Evolutionary conservation across 1,140 invertebrate genomes (phyloP).

Genomic region (Oreohelix idahoensis): DNA sequence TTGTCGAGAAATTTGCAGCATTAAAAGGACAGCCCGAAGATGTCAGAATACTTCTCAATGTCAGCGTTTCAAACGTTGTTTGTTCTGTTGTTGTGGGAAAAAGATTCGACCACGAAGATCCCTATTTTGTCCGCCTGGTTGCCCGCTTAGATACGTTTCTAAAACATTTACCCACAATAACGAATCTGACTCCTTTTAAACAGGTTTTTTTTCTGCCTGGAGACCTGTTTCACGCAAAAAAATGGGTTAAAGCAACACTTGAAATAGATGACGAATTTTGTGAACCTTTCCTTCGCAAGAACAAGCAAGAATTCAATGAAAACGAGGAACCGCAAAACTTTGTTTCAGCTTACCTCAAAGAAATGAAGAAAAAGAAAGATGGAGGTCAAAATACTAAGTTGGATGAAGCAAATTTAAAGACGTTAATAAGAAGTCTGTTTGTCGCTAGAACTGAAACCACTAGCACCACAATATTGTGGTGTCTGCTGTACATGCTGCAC

Average conservation of each 20-base stretch:
- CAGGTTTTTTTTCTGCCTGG: background rate
- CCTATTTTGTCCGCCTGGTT: background rate
- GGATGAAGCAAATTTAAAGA: constrained; percentile 22
- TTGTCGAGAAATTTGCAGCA: background rate
- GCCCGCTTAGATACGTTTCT: background rate
- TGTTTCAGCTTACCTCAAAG: background rate
- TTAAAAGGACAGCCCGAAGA: background rate
- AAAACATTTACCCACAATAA: background rate
- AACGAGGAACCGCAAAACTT: constrained; percentile 4
- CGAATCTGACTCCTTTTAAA: background rate
- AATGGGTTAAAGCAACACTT: background rate
- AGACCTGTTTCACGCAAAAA: too few species aligned
- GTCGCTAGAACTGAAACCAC: constrained; percentile 92
- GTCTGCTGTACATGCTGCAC: constrained; percentile 85
- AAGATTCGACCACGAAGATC: constrained; percentile 12
- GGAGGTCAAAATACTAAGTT: background rate
- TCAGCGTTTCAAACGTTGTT: too few species aligned
- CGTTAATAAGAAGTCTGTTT: constrained; percentile 80
- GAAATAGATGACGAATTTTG: background rate
- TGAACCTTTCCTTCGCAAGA: background rate
- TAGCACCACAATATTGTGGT: constrained; percentile 87
- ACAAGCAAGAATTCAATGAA: background rate
- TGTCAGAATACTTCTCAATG: background rate
- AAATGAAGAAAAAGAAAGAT: constrained; percentile 3
- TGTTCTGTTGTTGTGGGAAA: too few species aligned